These are phyloP conservation scores for Austrolebias charrua DNA, from an alignment of 2,797 vertebrate genomes.

Conservation along the genomic window DNA sequence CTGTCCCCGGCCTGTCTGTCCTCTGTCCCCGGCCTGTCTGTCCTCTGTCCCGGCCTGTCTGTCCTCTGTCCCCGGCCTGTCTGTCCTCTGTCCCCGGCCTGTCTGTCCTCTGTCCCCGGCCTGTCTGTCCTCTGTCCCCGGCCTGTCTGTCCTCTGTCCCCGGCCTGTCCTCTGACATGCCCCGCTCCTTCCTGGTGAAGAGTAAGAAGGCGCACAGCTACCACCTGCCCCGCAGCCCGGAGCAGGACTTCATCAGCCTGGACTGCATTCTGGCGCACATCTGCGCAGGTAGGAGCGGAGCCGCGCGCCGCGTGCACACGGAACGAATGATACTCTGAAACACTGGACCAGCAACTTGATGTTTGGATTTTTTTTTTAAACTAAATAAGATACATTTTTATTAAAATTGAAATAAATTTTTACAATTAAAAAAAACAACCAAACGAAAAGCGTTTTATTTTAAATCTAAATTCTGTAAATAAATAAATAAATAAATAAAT, in stretches of 20 bases:
- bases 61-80: slow-evolving; percentile 24
- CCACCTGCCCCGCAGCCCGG: slow-evolving; percentile 87
- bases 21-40: slow-evolving; percentile 22
- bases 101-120: slow-evolving; percentile 16
- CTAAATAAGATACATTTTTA: too few species aligned
- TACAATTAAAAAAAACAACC: too few species aligned
- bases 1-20: slow-evolving; percentile 22
- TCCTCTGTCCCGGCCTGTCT: too few species aligned
- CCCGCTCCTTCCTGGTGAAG: slow-evolving; percentile 96
- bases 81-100: slow-evolving; percentile 27
- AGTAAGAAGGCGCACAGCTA: slow-evolving; percentile 98
- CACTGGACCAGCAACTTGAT: too few species aligned
- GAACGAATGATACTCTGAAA: too few species aligned
- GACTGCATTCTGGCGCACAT: slow-evolving; percentile 83
- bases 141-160: slow-evolving; percentile 21
- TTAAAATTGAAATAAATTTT: too few species aligned
- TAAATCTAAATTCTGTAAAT: too few species aligned
- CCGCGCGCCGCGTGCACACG: too few species aligned
- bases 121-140: slow-evolving; percentile 20
- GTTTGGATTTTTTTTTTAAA: too few species aligned
- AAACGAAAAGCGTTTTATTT: too few species aligned
- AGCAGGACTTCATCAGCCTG: slow-evolving; percentile 83
- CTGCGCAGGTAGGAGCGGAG: slow-evolving; percentile 83
- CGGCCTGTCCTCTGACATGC: slow-evolving; percentile 78
- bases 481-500: too few species aligned